Evolutionary conservation across 1,140 invertebrate species (phyloP).

Genomic region (Ladona fulva): DNA sequence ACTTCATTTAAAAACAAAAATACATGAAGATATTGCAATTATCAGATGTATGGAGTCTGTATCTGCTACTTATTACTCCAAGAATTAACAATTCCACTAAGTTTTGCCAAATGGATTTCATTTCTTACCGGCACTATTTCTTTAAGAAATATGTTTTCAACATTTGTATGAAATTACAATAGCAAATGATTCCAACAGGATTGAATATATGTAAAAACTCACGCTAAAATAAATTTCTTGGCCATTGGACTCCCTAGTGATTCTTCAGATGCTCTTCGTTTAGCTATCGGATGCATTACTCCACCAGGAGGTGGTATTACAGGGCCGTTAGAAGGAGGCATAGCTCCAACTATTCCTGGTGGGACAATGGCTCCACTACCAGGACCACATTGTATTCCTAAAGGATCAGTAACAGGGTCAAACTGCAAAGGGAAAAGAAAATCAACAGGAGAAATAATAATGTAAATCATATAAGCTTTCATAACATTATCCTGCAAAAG

Average conservation of each 20-base stretch:
- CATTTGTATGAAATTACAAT: too few species aligned
- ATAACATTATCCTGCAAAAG: too few species aligned
- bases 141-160: too few species aligned
- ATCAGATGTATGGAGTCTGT: too few species aligned
- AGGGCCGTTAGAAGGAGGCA: constrained; percentile 41
- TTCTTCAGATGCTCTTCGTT: constrained; percentile 73
- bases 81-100: too few species aligned
- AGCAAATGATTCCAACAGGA: too few species aligned
- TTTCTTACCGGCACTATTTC: too few species aligned
- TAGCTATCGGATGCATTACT: constrained; percentile 28
- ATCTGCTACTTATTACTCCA: too few species aligned
- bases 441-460: too few species aligned
- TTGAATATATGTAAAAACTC: too few species aligned
- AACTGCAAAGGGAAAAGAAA: constrained; percentile 46
- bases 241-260: constrained; percentile 48
- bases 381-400: constrained; percentile 67
- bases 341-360: constrained; percentile 14
- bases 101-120: too few species aligned
- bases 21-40: constrained; percentile 14
- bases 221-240: constrained; percentile 75
- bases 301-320: constrained; percentile 31
- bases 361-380: constrained; percentile 26
- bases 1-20: background rate
- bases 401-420: constrained; percentile 83
- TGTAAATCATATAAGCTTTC: too few species aligned